Evolutionary conservation across 2,888 invertebrate genomes (phyloP).

Genomic region (Chloroclysta siterata): DNA sequence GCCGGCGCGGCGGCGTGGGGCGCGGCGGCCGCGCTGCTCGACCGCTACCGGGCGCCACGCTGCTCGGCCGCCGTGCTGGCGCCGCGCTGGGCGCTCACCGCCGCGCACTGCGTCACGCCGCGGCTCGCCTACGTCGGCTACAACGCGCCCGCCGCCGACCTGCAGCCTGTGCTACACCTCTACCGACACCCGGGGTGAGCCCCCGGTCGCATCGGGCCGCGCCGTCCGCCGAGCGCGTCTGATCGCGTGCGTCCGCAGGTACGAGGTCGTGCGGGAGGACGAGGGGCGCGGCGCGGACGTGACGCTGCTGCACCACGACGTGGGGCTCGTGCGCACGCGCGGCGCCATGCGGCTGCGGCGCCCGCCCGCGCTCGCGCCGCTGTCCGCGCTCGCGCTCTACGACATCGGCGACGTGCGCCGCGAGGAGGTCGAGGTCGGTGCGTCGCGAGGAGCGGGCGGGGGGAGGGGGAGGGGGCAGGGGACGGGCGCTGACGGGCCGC

Average conservation of each 20-base stretch:
- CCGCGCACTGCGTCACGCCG: slow-evolving; percentile 70
- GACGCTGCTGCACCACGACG: slow-evolving; percentile 69
- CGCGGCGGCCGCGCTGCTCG: slow-evolving; percentile 62
- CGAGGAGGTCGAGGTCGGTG: slow-evolving; percentile 55
- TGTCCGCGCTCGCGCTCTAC: slow-evolving; percentile 46
- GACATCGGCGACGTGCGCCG: slow-evolving; percentile 48
- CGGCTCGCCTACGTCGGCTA: slow-evolving; percentile 64
- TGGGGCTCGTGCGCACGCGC: slow-evolving; percentile 70
- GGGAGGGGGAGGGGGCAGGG: no score
- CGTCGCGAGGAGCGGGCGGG: no score
- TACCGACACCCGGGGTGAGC: slow-evolving; percentile 69
- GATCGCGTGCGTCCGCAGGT: slow-evolving; percentile 47
- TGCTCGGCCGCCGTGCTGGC: slow-evolving; percentile 67
- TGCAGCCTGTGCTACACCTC: slow-evolving; percentile 56
- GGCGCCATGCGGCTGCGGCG: slow-evolving; percentile 48
- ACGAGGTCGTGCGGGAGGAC: slow-evolving; percentile 60
- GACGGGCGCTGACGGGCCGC: no score
- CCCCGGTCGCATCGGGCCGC: no score
- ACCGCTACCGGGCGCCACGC: slow-evolving; percentile 61
- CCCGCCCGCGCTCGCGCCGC: slow-evolving; percentile 38
- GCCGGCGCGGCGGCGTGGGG: slow-evolving; percentile 51
- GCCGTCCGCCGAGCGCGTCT: neutral
- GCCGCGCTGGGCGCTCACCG: slow-evolving; percentile 71
- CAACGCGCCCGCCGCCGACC: slow-evolving; percentile 55
- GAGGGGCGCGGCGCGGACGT: slow-evolving; percentile 67